phyloP scores from a whole-genome alignment of 2,797 vertebrate genomes.

The Myotis findleyi region DNA sequence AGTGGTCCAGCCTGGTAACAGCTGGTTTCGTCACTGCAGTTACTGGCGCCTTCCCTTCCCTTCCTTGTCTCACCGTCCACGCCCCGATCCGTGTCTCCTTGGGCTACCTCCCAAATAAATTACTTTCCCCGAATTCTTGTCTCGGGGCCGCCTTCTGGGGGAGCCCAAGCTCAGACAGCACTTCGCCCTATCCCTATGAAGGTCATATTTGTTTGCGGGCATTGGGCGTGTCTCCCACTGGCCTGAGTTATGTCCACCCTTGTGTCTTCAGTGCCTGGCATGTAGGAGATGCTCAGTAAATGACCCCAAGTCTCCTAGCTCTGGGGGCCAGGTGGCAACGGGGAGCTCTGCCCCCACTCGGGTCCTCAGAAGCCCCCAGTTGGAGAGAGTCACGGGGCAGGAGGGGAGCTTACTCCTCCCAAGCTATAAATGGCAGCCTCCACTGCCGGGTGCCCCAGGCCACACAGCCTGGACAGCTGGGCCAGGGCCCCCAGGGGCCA shows the following conservation, averaged over 20 bases:
- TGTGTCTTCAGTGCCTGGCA: neutral
- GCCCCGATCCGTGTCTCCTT: neutral
- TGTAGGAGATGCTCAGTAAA: neutral
- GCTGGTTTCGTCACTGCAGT: neutral
- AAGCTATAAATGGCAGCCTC: neutral
- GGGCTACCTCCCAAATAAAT: neutral
- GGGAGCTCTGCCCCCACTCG: no score
- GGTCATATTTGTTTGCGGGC: neutral
- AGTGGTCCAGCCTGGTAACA: no score
- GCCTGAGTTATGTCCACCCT: neutral
- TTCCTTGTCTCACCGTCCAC: neutral
- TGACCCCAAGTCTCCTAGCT: neutral
- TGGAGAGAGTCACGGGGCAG: fast-evolving
- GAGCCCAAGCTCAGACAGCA: neutral
- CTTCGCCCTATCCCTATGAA: no score
- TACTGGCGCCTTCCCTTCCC: neutral
- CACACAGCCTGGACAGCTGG: neutral
- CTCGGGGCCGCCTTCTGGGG: neutral
- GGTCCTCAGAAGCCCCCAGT: neutral
- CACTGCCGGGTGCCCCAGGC: no score
- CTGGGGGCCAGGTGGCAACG: neutral
- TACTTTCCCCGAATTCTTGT: neutral
- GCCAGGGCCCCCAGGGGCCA: neutral
- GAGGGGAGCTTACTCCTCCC: neutral
- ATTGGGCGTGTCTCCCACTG: neutral